phyloP scores from a whole-genome alignment of 1,140 invertebrate genomes.

The Neodiprion fabricii region DNA sequence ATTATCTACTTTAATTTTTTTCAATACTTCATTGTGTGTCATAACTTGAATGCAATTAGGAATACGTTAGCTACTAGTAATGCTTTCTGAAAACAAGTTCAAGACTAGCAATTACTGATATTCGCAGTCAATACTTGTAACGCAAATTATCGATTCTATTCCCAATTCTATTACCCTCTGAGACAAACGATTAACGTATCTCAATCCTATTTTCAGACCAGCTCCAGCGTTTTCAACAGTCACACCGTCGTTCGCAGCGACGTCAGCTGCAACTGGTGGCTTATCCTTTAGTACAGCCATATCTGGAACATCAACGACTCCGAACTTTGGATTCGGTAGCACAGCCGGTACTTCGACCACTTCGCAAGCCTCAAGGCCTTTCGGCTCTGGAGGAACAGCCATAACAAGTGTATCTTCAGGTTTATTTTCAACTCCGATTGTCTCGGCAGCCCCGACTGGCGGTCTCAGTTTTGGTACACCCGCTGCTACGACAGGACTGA shows the following conservation, averaged over 20 bases:
- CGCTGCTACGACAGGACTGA: slow-evolving; percentile 31
- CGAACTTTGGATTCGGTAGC: slow-evolving; percentile 46
- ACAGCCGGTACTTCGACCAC: slow-evolving; percentile 27
- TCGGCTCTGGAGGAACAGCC: slow-evolving; percentile 32
- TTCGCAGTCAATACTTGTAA: no score
- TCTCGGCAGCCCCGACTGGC: slow-evolving; percentile 31
- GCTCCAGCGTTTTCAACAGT: slow-evolving; percentile 35
- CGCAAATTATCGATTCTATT: no score
- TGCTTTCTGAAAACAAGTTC: background rate
- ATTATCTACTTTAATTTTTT: background rate
- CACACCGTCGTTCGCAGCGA: slow-evolving; percentile 36
- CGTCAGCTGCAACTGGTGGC: slow-evolving; percentile 25
- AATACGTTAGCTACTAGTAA: slow-evolving; percentile 7
- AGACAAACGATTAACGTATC: background rate
- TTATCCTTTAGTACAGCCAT: slow-evolving; percentile 33
- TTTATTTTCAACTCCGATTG: slow-evolving; percentile 36
- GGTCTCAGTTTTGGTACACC: slow-evolving; percentile 39
- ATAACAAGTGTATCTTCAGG: slow-evolving; percentile 32
- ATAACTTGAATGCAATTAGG: background rate
- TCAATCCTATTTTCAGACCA: slow-evolving; percentile 29
- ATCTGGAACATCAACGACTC: slow-evolving; percentile 28
- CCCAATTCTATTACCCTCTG: no score
- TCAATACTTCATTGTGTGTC: background rate
- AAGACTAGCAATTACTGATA: no score
- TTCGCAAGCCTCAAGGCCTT: slow-evolving; percentile 20